phyloP scores from a whole-genome alignment of 2,113 vertebrate genomes.

The Phrynocephalus versicolor region DNA sequence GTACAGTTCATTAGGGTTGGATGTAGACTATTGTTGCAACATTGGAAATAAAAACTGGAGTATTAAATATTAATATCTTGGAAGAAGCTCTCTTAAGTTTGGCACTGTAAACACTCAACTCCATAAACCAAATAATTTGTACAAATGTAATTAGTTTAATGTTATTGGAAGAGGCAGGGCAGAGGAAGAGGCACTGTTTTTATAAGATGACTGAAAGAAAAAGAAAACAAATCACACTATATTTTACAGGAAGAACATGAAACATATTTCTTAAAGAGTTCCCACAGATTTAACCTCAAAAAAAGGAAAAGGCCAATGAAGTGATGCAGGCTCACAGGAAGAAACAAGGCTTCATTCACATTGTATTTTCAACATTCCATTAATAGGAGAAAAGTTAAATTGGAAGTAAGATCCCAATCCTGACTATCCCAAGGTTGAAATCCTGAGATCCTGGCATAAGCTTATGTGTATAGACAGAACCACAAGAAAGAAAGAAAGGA shows the following conservation, averaged over 20 bases:
- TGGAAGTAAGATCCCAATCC: background rate
- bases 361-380: background rate
- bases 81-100: background rate
- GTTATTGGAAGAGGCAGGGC: background rate
- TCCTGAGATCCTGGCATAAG: background rate
- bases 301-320: background rate
- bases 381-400: background rate
- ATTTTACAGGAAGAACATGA: background rate
- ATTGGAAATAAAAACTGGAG: background rate
- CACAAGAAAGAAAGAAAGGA: background rate
- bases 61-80: slow-evolving; percentile 10
- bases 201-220: background rate
- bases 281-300: background rate
- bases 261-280: slow-evolving; percentile 2
- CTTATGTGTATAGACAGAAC: background rate
- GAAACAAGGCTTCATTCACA: background rate
- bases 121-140: slow-evolving; percentile 9
- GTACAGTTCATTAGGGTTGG: background rate
- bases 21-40: background rate
- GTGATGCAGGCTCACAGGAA: background rate
- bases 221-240: background rate
- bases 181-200: background rate
- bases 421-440: background rate
- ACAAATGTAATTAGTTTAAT: slow-evolving; percentile 15
- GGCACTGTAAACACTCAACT: background rate